These are phyloP conservation scores for Sebastes iracundus DNA, from an alignment of 2,797 vertebrate species.

Conservation along the genomic window DNA sequence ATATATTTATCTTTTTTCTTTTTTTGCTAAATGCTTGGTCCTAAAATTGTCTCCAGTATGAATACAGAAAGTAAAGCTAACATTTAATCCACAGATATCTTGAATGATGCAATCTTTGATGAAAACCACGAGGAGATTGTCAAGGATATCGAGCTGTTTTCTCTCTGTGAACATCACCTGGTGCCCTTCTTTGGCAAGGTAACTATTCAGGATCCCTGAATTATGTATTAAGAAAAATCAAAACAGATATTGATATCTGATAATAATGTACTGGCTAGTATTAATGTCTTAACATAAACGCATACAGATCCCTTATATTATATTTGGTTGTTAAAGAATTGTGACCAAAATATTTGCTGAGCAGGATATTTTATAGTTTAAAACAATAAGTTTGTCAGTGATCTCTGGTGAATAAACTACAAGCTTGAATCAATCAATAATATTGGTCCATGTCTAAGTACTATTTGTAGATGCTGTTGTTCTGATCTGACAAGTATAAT, in stretches of 20 bases:
- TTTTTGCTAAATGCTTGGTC: background rate
- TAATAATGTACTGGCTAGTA: background rate
- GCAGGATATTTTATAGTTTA: background rate
- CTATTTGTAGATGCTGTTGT: background rate
- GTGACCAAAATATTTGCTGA: background rate
- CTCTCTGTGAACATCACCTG: constrained; percentile 82
- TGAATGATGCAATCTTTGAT: constrained; percentile 82
- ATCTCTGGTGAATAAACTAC: background rate
- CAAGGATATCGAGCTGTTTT: constrained; percentile 82
- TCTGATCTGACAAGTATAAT: background rate
- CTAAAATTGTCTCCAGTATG: background rate
- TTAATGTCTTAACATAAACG: background rate
- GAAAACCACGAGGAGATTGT: constrained; percentile 83
- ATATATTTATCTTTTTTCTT: background rate
- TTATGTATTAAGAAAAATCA: too few relatives aligned
- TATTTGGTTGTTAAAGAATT: background rate
- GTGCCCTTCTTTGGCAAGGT: constrained; percentile 84
- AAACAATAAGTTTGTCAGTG: background rate
- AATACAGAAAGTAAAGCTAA: background rate
- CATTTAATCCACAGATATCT: constrained; percentile 60
- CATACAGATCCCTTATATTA: background rate
- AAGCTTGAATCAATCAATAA: background rate
- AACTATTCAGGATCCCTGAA: background rate
- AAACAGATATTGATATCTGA: background rate
- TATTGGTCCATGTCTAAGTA: background rate